Conservation (phyloP, 2,797 vertebrate species). For the Danio kyathit region DNA sequence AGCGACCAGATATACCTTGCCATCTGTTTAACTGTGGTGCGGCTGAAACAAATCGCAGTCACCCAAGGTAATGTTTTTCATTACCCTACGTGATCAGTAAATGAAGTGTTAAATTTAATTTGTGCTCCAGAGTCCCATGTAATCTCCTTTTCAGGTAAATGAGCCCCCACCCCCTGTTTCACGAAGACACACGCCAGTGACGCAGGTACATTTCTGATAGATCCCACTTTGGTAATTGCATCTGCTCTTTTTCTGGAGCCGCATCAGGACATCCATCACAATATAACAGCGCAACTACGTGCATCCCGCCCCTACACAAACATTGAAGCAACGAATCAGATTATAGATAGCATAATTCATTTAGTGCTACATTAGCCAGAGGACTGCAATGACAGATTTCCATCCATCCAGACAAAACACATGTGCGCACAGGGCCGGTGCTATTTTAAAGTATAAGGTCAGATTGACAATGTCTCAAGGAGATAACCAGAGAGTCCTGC, state of each 20-base stretch:
- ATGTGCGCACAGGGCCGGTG: background rate
- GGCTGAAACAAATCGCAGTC: background rate
- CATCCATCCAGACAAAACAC: constrained; percentile 28
- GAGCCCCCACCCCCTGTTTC: background rate
- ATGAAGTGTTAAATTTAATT: constrained; percentile 5
- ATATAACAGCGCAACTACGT: constrained; percentile 34
- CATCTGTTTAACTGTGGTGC: too few species aligned
- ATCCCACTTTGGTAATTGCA: constrained; percentile 45
- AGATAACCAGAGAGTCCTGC: background rate
- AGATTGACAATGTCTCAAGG: constrained; percentile 22
- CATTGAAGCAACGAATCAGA: constrained; percentile 49
- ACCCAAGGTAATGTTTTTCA: background rate
- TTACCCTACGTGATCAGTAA: background rate
- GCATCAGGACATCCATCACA: constrained; percentile 54
- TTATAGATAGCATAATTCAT: constrained; percentile 53
- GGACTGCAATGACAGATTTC: constrained; percentile 38
- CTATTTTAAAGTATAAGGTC: constrained; percentile 30
- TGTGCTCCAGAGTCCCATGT: constrained; percentile 2
- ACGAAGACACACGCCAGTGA: constrained; percentile 15
- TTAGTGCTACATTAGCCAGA: constrained; percentile 52
- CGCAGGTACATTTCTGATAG: constrained; percentile 31
- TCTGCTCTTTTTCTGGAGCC: background rate
- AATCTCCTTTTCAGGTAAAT: constrained; percentile 25
- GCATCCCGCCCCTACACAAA: constrained; percentile 8
- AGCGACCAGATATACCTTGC: too few species aligned